phyloP scores from a whole-genome alignment of 2,888 invertebrate species.

The Biston stratarius region DNA sequence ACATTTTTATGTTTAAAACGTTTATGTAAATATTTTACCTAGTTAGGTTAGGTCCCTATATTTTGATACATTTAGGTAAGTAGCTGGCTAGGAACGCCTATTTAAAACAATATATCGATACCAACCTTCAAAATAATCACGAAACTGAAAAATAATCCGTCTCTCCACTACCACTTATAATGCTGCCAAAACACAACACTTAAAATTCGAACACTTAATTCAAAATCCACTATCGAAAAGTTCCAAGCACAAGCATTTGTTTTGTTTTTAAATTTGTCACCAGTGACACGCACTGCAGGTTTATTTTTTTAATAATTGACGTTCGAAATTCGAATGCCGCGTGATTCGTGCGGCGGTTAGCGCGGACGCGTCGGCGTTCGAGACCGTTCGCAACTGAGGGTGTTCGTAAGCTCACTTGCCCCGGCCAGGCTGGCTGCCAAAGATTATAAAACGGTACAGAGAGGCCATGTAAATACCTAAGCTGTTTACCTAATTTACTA shows the following conservation, averaged over 20 bases:
- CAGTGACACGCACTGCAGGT: conserved; percentile 40
- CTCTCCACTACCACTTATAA: conserved; percentile 41
- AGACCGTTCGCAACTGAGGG: conserved; percentile 78
- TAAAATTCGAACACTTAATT: conserved; percentile 41
- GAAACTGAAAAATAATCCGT: conserved; percentile 42
- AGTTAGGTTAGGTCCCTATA: neutral
- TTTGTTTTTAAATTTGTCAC: conserved; percentile 39
- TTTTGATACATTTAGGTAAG: neutral
- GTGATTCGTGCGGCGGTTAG: conserved; percentile 42
- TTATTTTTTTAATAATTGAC: conserved; percentile 48
- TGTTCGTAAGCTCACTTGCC: conserved; percentile 72
- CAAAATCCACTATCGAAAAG: neutral
- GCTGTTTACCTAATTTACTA: neutral
- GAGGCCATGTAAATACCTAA: neutral
- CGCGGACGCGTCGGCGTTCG: conserved; percentile 48
- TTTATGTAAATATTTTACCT: neutral
- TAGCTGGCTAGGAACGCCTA: conserved; percentile 6
- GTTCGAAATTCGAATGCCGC: conserved; percentile 66
- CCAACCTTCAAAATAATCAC: conserved; percentile 42
- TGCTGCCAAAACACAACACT: conserved; percentile 47
- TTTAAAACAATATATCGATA: conserved; percentile 12
- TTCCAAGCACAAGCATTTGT: conserved; percentile 10
- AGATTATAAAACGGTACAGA: conserved; percentile 59
- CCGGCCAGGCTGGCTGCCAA: conserved; percentile 77
- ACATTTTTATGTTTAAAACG: no score